Evolutionary conservation across 1,140 invertebrate genomes (phyloP), one percentile per base, ranked within the genome.

Genomic region (Leptinotarsa undecemlineata): DNA sequence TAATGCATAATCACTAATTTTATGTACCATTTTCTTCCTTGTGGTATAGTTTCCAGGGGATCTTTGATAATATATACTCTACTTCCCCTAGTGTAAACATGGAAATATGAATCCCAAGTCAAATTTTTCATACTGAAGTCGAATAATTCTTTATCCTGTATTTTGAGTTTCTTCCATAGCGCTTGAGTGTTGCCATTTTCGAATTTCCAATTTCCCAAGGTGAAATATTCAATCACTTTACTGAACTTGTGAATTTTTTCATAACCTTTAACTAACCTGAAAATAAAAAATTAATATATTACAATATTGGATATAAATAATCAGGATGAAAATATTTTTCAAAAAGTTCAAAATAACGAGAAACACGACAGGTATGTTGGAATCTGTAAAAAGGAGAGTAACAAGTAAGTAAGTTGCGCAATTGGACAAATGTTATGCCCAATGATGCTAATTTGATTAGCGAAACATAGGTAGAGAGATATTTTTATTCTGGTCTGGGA

Each of bases 251-350:
- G 88, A 62, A 95, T 90, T 83, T 92, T 93, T 21, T 87, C 87
- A 79, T 95, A 94, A n/a, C 93, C 90, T 82, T 91, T 90, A 23
- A 91, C 87, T 86, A 94, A 88, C 84, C 93, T 95, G 83, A 21
- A 86, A 87, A 17, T 8, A 60, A 73, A 64, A 70, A 42, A 42
- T 42, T 3, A 3, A 11, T 42, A 42, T 11, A 42, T 11, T 11
- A 11, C 33, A 11, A 42, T 42, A 11, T 3, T 42, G 8, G 0
- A 42, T 42, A 42, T 11, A 11, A 42, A 3, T 8, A 42, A 42
- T 42, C 33, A 11, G 8, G 8, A 42, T 42, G 33, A 42, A 42
- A 11, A 11, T 42, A 42, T 42, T 42, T 42, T 42, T 42, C 33
- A 11, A 42, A 42, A 42, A 11, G 8, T 11, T 42, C 33, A 42